Conservation (phyloP, 2,113 vertebrate species). For the Cottus gobio region DNA sequence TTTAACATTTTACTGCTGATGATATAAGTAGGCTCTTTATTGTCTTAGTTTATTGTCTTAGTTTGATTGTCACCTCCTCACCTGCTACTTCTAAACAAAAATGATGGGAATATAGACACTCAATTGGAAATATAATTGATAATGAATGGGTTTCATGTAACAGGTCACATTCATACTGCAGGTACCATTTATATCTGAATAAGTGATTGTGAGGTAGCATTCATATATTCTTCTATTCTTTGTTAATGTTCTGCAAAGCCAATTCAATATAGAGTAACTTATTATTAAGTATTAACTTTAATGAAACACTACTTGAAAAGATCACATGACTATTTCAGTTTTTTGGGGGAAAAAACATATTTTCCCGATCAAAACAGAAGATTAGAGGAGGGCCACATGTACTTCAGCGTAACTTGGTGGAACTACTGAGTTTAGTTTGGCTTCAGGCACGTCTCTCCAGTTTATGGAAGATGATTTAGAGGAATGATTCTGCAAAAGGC, state of each 20-base stretch:
- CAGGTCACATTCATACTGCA: too few species aligned
- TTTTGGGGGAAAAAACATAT: background rate
- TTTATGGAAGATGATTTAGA: background rate
- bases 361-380: background rate
- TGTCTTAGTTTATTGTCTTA: too few species aligned
- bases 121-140: too few species aligned
- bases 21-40: too few species aligned
- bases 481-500: slow-evolving; percentile 2
- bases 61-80: too few species aligned
- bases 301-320: background rate
- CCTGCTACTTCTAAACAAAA: too few species aligned
- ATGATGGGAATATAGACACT: too few species aligned
- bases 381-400: background rate
- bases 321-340: background rate
- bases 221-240: background rate
- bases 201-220: background rate
- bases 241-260: background rate
- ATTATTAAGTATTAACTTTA: background rate
- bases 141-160: too few species aligned
- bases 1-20: too few species aligned
- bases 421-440: background rate
- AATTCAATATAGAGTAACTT: background rate
- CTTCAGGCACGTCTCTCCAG: background rate
- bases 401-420: background rate
- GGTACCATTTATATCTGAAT: background rate